phyloP scores from a whole-genome alignment of 2,797 vertebrate species.

The Esox lucius region DNA sequence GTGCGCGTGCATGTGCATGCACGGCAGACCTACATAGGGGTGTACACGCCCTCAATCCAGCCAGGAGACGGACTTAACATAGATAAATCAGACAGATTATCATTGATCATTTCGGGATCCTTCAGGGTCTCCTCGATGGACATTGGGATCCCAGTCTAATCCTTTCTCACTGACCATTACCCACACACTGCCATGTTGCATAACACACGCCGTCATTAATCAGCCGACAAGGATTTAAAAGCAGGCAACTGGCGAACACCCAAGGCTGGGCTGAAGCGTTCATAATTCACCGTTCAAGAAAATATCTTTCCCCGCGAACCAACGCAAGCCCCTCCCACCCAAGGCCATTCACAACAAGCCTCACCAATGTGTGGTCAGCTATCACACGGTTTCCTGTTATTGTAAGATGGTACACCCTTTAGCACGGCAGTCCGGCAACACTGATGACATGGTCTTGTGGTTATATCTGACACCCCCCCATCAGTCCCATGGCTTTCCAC shows the following conservation, averaged over 20 bases:
- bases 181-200: background rate
- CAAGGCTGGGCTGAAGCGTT: background rate
- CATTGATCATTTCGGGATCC: background rate
- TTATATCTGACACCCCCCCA: background rate
- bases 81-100: background rate
- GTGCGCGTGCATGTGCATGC: background rate
- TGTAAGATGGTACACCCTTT: background rate
- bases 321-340: too few species aligned
- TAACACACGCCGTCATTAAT: background rate
- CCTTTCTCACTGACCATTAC: background rate
- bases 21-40: background rate
- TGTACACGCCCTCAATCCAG: background rate
- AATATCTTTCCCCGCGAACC: background rate
- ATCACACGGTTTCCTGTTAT: background rate
- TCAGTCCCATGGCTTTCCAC: background rate
- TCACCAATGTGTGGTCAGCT: background rate
- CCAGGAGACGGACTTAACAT: background rate
- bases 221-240: background rate
- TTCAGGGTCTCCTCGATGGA: background rate
- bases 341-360: background rate
- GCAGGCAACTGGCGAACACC: background rate
- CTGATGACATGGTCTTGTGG: background rate
- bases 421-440: background rate
- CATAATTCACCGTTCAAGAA: background rate
- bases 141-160: background rate